A percentile compares a stretch with the other conserved stretches of the same genome.
Conservation (phyloP, 2,888 invertebrate genomes). For the Ophioninae sp. region DNA sequence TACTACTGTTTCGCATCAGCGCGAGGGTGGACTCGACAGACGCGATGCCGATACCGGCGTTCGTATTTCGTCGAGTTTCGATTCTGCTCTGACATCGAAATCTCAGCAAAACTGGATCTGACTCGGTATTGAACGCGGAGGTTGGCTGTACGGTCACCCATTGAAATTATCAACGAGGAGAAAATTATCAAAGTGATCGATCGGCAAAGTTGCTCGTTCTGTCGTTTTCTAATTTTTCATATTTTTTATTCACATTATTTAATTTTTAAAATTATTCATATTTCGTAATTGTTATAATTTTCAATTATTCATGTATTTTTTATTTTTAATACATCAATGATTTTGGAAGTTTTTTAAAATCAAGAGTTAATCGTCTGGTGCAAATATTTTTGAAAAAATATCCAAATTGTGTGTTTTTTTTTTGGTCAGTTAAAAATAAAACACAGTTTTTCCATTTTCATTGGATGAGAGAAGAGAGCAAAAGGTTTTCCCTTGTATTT, state of each 20-base stretch:
- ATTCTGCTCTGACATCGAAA: not conserved
- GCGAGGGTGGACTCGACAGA: not conserved
- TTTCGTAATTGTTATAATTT: too few relatives aligned
- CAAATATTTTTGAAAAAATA: too few relatives aligned
- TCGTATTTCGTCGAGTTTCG: not conserved
- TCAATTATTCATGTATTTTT: too few relatives aligned
- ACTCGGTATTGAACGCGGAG: too few relatives aligned
- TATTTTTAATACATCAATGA: too few relatives aligned
- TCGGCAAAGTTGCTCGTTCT: not conserved
- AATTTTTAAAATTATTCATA: too few relatives aligned
- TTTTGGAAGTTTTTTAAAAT: too few relatives aligned
- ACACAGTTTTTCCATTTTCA: not conserved
- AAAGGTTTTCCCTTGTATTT: not conserved
- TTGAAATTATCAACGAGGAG: not conserved
- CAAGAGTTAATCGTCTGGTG: too few relatives aligned
- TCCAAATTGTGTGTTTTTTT: too few relatives aligned
- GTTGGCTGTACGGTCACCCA: too few relatives aligned
- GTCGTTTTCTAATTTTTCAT: not conserved
- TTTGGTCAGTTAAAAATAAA: not conserved
- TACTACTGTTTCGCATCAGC: not conserved
- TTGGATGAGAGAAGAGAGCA: too few relatives aligned
- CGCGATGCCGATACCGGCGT: not conserved
- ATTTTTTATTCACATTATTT: too few relatives aligned
- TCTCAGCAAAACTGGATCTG: not conserved
- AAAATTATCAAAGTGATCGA: not conserved